Evolutionary conservation across 2,888 invertebrate genomes (phyloP), one percentile per base, ranked within the genome.

Genomic region (Synergus japonicus): DNA sequence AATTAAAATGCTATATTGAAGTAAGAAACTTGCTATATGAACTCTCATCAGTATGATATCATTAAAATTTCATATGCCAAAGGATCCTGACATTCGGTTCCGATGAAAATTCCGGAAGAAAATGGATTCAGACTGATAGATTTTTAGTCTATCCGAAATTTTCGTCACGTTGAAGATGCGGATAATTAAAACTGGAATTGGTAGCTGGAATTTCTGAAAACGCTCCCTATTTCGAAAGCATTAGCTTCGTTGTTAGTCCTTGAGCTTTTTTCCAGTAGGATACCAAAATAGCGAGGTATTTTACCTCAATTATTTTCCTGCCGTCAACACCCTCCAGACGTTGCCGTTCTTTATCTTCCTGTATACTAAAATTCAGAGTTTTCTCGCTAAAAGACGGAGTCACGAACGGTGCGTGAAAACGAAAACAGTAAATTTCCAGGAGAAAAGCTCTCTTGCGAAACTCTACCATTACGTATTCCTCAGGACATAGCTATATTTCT

Each of bases 381-480:
- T 22, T 46, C 44, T 22, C 22, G 18, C 18, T 46, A 67, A 46
- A 46, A 22, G 7, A 67, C 18, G 5, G 13, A 63, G 46, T 67
- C 67, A 67, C 67, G 44, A 44, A 67, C 43, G 18, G 46, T 22
- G 46, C 44, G 22, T 44, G 67, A 22, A 67, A 67, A 67, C 46
- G 67, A 67, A 67, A 67, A 46, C 44, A 67, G 46, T 67, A 67
- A 67, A 67, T 67, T 67, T 67, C 44, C 15, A 29, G 4, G 46
- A 46, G 29, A 22, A 67, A 46, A 67, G 46, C 18, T 66, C 43
- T 63, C 63, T 63, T 29, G 63, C 63, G 63, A 63, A 29, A 63
- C 7, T 29, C 12, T 7, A 13, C 22, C 29, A 13, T 29, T 29
- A 63, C 63, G 63, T 63, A 63, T 63, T 29, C 13, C 13, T 12